Conservation (phyloP, 2,888 invertebrate genomes). For the Gymnoscelis rufifasciata region DNA sequence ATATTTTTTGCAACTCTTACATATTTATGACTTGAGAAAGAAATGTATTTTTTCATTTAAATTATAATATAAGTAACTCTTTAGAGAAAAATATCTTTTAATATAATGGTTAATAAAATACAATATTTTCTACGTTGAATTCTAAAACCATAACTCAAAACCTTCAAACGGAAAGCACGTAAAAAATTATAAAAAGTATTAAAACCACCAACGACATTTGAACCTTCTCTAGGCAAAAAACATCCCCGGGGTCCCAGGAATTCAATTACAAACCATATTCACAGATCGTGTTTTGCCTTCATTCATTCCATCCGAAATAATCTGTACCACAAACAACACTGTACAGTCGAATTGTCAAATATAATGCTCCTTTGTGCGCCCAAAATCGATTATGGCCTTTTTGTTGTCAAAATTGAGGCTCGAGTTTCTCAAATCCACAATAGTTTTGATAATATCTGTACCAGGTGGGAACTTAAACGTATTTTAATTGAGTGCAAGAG, state of each 20-base stretch:
- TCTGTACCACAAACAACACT: constrained; percentile 76
- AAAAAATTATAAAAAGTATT: constrained; percentile 17
- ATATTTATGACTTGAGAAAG: too few species aligned
- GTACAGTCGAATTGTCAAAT: constrained; percentile 76
- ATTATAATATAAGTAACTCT: too few species aligned
- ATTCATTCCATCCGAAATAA: constrained; percentile 79
- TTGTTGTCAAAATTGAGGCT: constrained; percentile 79
- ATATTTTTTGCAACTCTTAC: too few species aligned
- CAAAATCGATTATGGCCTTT: constrained; percentile 78
- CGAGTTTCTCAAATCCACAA: constrained; percentile 72
- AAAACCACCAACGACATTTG: constrained; percentile 35
- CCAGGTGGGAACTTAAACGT: constrained; percentile 73
- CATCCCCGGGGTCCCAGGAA: constrained; percentile 58
- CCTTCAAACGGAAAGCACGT: not conserved
- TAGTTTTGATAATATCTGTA: constrained; percentile 73
- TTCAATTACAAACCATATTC: constrained; percentile 73
- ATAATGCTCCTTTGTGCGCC: constrained; percentile 70
- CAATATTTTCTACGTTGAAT: too few species aligned
- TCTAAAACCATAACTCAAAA: not conserved
- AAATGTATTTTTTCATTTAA: too few species aligned
- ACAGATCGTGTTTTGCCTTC: constrained; percentile 74
- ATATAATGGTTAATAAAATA: too few species aligned
- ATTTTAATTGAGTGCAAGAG: constrained; percentile 67
- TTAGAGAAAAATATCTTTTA: too few species aligned
- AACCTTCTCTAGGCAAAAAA: constrained; percentile 46